phyloP scores from a whole-genome alignment of 2,797 vertebrate species.

The Helostoma temminkii region DNA sequence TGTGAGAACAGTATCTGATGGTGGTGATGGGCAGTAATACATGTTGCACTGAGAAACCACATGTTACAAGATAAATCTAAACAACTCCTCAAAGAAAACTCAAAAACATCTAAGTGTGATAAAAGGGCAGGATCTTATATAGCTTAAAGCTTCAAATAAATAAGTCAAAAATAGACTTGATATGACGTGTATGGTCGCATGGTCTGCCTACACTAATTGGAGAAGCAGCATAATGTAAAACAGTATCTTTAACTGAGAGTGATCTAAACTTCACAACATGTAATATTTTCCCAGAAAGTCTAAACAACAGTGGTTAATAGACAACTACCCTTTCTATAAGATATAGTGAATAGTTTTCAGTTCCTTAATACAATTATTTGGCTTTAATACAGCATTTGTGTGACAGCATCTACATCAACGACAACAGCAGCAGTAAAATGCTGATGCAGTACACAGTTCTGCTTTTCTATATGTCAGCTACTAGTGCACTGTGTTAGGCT shows the following conservation, averaged over 20 bases:
- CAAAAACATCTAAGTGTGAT: conserved; percentile 29
- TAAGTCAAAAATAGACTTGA: conserved; percentile 15
- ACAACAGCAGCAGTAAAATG: neutral
- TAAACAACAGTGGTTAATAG: neutral
- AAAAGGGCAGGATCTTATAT: neutral
- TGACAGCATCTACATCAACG: too few species aligned
- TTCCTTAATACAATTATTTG: neutral
- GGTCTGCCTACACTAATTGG: conserved; percentile 16
- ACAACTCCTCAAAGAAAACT: conserved; percentile 29
- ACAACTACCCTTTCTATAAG: neutral
- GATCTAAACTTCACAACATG: neutral
- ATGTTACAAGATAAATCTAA: conserved; percentile 58
- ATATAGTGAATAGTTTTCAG: neutral
- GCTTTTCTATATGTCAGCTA: neutral
- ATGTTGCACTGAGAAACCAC: conserved; percentile 55
- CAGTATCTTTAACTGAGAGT: conserved; percentile 5
- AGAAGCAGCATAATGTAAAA: conserved; percentile 20
- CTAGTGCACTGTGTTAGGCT: neutral
- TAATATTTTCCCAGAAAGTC: neutral
- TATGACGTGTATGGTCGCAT: conserved; percentile 9
- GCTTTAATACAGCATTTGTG: neutral
- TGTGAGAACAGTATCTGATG: conserved; percentile 25
- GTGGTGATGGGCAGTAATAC: conserved; percentile 37
- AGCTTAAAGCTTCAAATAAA: neutral
- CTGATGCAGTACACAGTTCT: neutral